Conservation (phyloP, 1,140 invertebrate genomes). For the Aphelenchoides fujianensis region DNA sequence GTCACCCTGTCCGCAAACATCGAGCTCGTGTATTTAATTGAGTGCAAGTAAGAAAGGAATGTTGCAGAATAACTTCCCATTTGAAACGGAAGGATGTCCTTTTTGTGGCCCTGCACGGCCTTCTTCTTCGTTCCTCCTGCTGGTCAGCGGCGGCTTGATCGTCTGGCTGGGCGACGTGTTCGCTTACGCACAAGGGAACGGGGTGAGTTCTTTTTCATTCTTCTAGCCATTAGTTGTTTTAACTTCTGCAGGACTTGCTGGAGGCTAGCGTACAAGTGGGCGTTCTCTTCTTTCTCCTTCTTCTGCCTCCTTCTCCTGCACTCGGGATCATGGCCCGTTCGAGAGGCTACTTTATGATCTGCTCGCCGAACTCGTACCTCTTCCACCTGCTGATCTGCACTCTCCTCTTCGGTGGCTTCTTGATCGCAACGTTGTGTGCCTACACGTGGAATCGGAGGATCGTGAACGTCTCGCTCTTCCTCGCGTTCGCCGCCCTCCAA, state of each 20-base stretch:
- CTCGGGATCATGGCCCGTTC: background rate
- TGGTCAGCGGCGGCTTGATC: background rate
- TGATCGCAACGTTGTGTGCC: background rate
- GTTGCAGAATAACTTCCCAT: too few relatives aligned
- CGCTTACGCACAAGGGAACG: background rate
- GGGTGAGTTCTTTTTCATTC: background rate
- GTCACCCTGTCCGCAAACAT: too few relatives aligned
- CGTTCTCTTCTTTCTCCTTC: background rate
- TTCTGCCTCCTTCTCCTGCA: background rate
- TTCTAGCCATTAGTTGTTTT: background rate
- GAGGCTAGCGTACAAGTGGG: background rate
- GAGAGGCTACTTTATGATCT: background rate
- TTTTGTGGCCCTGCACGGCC: background rate
- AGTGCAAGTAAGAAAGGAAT: too few relatives aligned
- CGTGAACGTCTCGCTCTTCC: background rate
- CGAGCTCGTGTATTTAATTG: too few relatives aligned
- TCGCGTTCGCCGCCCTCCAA: background rate
- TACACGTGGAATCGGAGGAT: background rate
- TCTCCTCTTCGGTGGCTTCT: background rate
- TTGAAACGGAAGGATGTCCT: too few relatives aligned
- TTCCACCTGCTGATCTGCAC: background rate
- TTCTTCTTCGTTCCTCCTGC: background rate
- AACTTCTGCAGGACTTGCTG: background rate
- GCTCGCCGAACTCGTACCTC: background rate
- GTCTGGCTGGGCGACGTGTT: background rate